A percentile compares a stretch with the other conserved stretches of the same genome.
phyloP scores from a whole-genome alignment of 2,888 invertebrate genomes.

The Halictus ligatus region DNA sequence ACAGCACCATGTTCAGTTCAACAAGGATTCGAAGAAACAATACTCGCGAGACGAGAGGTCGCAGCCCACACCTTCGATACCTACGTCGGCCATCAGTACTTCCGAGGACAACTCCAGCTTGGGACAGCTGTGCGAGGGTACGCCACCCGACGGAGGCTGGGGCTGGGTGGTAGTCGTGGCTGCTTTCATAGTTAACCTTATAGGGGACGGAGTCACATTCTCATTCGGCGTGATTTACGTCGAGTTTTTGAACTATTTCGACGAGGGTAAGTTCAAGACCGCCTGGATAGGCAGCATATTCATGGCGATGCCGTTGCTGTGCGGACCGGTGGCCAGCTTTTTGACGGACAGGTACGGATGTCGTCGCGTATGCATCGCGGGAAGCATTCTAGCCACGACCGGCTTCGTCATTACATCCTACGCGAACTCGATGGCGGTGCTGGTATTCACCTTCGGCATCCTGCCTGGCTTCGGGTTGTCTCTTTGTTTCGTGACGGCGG shows the following conservation, averaged over 20 bases:
- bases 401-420: constrained; percentile 93
- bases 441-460: constrained; percentile 93
- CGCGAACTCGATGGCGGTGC: constrained; percentile 90
- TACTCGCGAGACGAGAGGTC: constrained; percentile 61
- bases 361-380: constrained; percentile 91
- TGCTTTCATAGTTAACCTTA: constrained; percentile 94
- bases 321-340: constrained; percentile 94
- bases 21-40: constrained; percentile 72
- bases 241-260: constrained; percentile 93
- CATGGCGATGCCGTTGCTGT: constrained; percentile 95
- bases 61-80: constrained; percentile 80
- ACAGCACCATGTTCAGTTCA: constrained; percentile 81
- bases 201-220: constrained; percentile 96
- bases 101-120: constrained; percentile 88
- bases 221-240: constrained; percentile 96
- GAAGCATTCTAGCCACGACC: constrained; percentile 90
- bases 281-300: constrained; percentile 96
- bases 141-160: constrained; percentile 95
- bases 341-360: constrained; percentile 94
- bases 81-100: constrained; percentile 84
- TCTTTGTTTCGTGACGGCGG: constrained; percentile 95
- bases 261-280: constrained; percentile 93
- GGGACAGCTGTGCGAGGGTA: constrained; percentile 88
- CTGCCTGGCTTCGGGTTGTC: constrained; percentile 94
- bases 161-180: constrained; percentile 97